These are phyloP conservation scores for Dastarcus helophoroides DNA, from an alignment of 2,888 invertebrate genomes.

Conservation along the genomic window DNA sequence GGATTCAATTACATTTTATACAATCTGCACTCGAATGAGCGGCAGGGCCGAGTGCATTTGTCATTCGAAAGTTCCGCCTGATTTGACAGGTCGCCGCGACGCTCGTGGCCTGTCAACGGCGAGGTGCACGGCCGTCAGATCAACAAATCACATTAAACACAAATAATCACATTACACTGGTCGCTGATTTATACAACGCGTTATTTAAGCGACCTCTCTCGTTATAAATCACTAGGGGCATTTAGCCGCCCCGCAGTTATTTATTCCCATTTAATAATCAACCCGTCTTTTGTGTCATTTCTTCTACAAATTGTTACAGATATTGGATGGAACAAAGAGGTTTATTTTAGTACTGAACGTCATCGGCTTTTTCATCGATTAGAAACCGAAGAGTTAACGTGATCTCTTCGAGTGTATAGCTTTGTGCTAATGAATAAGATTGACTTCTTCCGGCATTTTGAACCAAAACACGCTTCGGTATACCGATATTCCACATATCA, in stretches of 20 bases:
- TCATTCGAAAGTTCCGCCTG: conserved; percentile 37
- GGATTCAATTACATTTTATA: conserved; percentile 39
- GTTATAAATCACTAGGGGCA: conserved; percentile 25
- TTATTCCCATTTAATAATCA: conserved; percentile 22
- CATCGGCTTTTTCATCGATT: no score
- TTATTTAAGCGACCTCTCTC: conserved; percentile 33
- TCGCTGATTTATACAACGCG: conserved; percentile 37
- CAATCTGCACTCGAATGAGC: conserved; percentile 37
- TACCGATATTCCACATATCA: no score
- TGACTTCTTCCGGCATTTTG: no score
- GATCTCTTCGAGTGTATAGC: no score
- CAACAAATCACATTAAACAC: conserved; percentile 39
- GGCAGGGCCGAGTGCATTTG: conserved; percentile 35
- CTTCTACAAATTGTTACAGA: no score
- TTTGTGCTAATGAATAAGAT: no score
- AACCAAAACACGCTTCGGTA: no score
- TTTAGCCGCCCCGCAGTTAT: conserved; percentile 20
- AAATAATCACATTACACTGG: conserved; percentile 40
- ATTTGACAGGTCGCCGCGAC: conserved; percentile 36
- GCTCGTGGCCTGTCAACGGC: conserved; percentile 34
- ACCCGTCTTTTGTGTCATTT: no score
- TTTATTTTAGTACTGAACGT: no score
- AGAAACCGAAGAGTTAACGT: no score
- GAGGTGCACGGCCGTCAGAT: conserved; percentile 35
- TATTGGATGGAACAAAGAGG: no score